Base-by-base conservation (phyloP, 2,797 vertebrate genomes). In the Gastrophryne carolinensis region DNA sequence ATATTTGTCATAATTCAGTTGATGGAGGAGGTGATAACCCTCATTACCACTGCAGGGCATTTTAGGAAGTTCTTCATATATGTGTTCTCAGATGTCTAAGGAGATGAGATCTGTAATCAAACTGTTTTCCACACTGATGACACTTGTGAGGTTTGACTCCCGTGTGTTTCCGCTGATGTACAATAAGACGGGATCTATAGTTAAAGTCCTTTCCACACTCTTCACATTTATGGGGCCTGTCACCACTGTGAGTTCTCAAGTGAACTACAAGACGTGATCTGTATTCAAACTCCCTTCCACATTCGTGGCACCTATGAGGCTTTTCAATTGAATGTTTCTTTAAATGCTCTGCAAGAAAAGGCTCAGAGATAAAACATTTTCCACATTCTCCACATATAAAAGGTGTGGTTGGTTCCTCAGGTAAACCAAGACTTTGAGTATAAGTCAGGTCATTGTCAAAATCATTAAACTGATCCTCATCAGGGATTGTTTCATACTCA, bases 61-160 rank as follows among this genome's bases (percentile, higher is more conserved):
- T 10, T 1, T 12, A 19, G n/a, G 4, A 5, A 23, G 9, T 2
- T 1, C 32, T 53, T 67, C 65, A 67, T 27, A 50, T 68, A 24
- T 76, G 73, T 13, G 57, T 76, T 61, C 44, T 62, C 34, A 54
- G 44, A 67, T 76, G 73, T 54, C 53, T 17, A 4, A 37, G 11
- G 2, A 87, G 85, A 27, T 82, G 83, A 19, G 82, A 61, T 62
- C 17, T 62, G 58, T 72, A 72, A 26, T 62, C 57, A 62, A 72
- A 72, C 30, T 62, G 57, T 29, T 72, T 72, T 2, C 58, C 70
- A 34, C 70, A 72, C 24, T 23, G 32, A 39, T 21, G n/a, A 35
- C 60, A 73, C 17, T 54, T 41, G 23, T 73, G 71, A 5, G 47
- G 60, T 24, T 64, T 73, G 17, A 64, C 34, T 1, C 60, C 60